phyloP scores from a whole-genome alignment of 2,888 invertebrate genomes.

The Drosophila prostipennis region DNA sequence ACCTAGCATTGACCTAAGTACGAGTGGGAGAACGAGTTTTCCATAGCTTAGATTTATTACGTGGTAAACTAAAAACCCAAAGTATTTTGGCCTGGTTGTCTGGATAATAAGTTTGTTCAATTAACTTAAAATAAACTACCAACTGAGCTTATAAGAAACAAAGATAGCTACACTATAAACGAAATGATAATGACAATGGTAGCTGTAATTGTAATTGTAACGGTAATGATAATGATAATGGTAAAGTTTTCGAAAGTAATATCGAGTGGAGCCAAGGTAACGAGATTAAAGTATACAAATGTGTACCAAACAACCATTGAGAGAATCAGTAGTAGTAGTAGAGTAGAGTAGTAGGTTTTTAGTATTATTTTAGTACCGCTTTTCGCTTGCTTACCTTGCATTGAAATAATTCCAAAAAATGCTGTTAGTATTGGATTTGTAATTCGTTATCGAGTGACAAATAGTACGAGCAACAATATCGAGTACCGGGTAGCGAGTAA shows the following conservation, averaged over 20 bases:
- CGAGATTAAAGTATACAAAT: conserved; percentile 19
- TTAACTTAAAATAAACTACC: conserved; percentile 87
- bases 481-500: conserved; percentile 50
- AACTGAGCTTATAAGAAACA: conserved; percentile 51
- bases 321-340: conserved; percentile 57
- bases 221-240: conserved; percentile 42
- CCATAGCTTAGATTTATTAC: conserved; percentile 65
- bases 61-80: conserved; percentile 58
- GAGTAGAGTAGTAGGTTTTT: conserved; percentile 42
- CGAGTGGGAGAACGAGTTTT: conserved; percentile 40
- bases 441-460: conserved; percentile 45
- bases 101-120: conserved; percentile 32
- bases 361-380: conserved; percentile 72
- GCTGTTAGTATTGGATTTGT: conserved; percentile 87
- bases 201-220: conserved; percentile 41
- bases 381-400: conserved; percentile 93
- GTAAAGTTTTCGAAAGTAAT: conserved; percentile 54
- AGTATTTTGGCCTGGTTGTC: conserved; percentile 37
- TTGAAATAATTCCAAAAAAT: conserved; percentile 99
- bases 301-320: conserved; percentile 82
- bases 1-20: conserved; percentile 73
- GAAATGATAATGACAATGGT: conserved; percentile 23
- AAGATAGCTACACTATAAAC: conserved; percentile 49
- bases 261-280: conserved; percentile 19
- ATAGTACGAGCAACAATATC: conserved; percentile 47